phyloP scores from a whole-genome alignment of 2,113 vertebrate species.

The Pseudolaguvia tuberculata region DNA sequence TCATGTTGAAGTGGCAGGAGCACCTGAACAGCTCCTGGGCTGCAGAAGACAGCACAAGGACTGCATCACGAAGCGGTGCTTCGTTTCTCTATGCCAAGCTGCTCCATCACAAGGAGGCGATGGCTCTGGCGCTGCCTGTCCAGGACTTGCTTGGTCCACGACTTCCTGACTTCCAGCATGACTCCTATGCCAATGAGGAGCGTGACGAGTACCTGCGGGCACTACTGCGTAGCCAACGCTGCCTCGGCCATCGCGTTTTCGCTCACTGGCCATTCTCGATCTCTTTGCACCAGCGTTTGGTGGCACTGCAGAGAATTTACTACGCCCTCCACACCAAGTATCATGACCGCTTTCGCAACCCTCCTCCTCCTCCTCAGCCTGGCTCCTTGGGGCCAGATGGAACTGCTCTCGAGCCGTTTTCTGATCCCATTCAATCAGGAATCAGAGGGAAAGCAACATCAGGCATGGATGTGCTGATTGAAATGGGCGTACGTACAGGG shows the following conservation, averaged over 20 bases:
- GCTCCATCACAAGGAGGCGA: conserved; percentile 72
- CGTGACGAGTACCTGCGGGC: conserved; percentile 71
- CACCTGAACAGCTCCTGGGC: conserved; percentile 78
- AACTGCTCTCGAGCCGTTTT: conserved; percentile 58
- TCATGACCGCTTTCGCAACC: conserved; percentile 68
- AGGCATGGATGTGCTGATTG: conserved; percentile 74
- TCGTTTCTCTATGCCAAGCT: conserved; percentile 67
- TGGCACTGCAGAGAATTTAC: conserved; percentile 73
- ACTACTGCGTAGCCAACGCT: conserved; percentile 71
- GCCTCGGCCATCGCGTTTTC: conserved; percentile 68
- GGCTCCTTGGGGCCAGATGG: conserved; percentile 56
- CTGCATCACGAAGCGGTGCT: conserved; percentile 63
- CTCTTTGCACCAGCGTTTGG: conserved; percentile 69
- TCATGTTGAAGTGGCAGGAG: conserved; percentile 79
- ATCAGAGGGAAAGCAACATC: conserved; percentile 59
- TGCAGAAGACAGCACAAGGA: conserved; percentile 66
- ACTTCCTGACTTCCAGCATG: conserved; percentile 75
- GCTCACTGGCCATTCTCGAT: conserved; percentile 69
- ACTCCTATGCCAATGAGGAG: conserved; percentile 67
- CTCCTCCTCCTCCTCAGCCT: conserved; percentile 58
- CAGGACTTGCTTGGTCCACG: conserved; percentile 72
- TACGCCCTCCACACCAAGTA: conserved; percentile 76
- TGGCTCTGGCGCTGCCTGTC: conserved; percentile 70
- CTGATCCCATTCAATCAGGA: conserved; percentile 57
- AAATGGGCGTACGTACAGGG: conserved; percentile 77